Conservation (phyloP, 1,140 invertebrate species). For the Calycopis cecrops region DNA sequence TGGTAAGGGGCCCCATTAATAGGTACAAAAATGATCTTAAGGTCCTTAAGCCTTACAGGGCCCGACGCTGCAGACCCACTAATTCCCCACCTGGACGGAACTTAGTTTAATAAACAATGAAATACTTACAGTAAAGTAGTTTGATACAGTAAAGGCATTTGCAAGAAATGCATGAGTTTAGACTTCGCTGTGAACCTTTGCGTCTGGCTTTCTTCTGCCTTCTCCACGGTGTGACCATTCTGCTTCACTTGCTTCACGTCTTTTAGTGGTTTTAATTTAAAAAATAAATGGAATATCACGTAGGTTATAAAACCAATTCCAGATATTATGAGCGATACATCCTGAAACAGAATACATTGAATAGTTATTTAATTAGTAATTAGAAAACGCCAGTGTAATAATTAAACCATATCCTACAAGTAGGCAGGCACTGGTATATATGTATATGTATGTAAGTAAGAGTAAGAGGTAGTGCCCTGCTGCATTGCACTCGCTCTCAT, state of each 20-base stretch:
- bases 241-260: constrained; percentile 31
- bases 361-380: background rate
- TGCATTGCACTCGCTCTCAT: too few relatives aligned
- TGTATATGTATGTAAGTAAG: too few relatives aligned
- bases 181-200: constrained; percentile 38
- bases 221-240: constrained; percentile 27
- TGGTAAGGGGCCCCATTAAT: too few relatives aligned
- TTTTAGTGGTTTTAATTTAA: constrained; percentile 46
- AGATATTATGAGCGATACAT: constrained; percentile 74
- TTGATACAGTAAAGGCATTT: constrained; percentile 74
- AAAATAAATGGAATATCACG: constrained; percentile 67
- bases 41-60: too few relatives aligned
- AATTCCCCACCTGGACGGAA: too few relatives aligned
- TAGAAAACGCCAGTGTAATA: background rate
- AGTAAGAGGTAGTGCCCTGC: too few relatives aligned
- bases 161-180: constrained; percentile 70
- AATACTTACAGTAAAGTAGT: constrained; percentile 75
- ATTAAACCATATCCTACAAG: too few relatives aligned
- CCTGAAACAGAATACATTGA: constrained; percentile 52
- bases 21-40: too few relatives aligned
- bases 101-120: background rate
- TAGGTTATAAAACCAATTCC: constrained; percentile 67
- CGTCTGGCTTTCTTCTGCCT: constrained; percentile 34
- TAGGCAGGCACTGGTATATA: too few relatives aligned
- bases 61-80: too few relatives aligned